Evolutionary conservation across 2,113 vertebrate species (phyloP).

Genomic region (Sisor rabdophorus): DNA sequence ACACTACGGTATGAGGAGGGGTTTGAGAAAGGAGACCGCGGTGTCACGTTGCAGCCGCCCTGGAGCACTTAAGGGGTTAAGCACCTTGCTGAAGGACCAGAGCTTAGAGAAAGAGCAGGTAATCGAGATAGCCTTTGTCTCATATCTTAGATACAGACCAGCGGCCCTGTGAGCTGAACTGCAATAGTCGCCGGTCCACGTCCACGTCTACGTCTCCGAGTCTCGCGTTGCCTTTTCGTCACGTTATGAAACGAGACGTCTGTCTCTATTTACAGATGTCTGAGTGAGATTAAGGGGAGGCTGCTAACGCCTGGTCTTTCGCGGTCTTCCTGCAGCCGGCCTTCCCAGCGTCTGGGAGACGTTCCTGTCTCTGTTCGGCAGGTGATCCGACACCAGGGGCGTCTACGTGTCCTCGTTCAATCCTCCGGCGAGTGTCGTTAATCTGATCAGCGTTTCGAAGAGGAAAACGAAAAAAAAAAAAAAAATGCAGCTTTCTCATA

Average conservation of each 20-base stretch:
- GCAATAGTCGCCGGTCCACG: background rate
- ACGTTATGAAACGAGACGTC: slow-evolving; percentile 46
- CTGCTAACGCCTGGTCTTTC: slow-evolving; percentile 48
- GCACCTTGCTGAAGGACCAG: slow-evolving; percentile 17
- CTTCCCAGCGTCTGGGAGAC: slow-evolving; percentile 8
- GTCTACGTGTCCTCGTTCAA: background rate
- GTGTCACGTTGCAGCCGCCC: slow-evolving; percentile 8
- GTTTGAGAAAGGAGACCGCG: background rate
- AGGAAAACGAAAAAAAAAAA: background rate
- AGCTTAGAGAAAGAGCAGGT: slow-evolving; percentile 16
- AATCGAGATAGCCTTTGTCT: slow-evolving; percentile 4
- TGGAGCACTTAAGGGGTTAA: slow-evolving; percentile 16
- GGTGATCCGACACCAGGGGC: slow-evolving; percentile 44
- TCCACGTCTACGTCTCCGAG: background rate
- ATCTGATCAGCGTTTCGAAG: background rate
- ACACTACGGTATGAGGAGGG: background rate
- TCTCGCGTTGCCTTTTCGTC: slow-evolving; percentile 30
- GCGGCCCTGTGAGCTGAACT: background rate
- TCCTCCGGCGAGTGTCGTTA: slow-evolving; percentile 12
- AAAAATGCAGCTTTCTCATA: background rate
- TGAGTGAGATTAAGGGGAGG: slow-evolving; percentile 51
- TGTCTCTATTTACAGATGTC: slow-evolving; percentile 43
- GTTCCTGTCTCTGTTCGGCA: slow-evolving; percentile 23
- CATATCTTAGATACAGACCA: slow-evolving; percentile 9
- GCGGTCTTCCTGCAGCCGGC: background rate